Base-by-base conservation (phyloP, 2,797 vertebrate genomes). In the Lithobates sylvaticus region DNA sequence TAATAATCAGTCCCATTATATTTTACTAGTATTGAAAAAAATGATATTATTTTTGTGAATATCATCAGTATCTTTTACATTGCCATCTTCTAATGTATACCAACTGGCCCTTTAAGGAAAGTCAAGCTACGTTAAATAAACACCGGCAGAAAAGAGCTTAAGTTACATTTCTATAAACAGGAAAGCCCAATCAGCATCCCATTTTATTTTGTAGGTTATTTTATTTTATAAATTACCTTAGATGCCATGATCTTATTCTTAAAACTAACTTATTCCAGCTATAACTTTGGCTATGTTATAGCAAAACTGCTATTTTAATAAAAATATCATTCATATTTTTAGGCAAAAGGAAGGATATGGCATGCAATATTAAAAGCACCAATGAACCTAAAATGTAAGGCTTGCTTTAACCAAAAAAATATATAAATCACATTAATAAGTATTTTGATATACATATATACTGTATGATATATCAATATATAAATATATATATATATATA, bases 141-240 rank as follows among this genome's bases (percentile, higher is more conserved):
- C 78, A 70, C 69, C 32, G 29, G 78, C 67, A 80, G 42, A 69
- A 80, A 26, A 80, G 27, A 80, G 44, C 78, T 80, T 50, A 34
- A 18, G 69, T 50, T 80, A 50, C 65, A 69, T 80, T 44, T 47
- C 26, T 69, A 47, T 80, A 50, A 32, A 80, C 65, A 80, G 78
- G 42, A 80, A 69, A 67, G 42, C 27, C 77, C 68, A 70, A 42
- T 69, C 42, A 80, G 27, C 65, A 69, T 80, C 42, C 65, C 5
- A 27, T 70, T 69, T 68, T 68, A 47, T 79, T 44, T 44, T 50
- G n/a, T 15, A 44, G 9, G 42, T 7, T 68, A 18, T 44, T 42
- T 78, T 67, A 42, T 18, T 61, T 61, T 23, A 61, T 61, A 61
- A 61, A 61, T 61, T 61, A 23, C 54, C 2, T 23, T 61, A 61